Evolutionary conservation across 35 echinoderm and acorn worm genomes (phyloP).

Genomic region (Lytechinus pictus): DNA sequence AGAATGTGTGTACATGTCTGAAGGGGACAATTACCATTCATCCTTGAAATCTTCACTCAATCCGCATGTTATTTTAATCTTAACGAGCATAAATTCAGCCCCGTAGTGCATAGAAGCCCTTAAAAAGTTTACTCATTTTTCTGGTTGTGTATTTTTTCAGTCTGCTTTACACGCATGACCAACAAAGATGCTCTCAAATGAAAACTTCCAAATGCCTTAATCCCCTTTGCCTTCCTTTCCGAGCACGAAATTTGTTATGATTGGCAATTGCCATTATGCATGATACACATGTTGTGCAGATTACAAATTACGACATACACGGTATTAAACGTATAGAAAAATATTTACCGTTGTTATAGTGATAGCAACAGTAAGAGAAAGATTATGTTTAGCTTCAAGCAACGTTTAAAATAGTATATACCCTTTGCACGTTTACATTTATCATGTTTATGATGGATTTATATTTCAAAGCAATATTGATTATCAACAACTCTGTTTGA

Average conservation of each 20-base stretch:
- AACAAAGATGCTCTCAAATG: neutral
- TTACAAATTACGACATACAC: no score
- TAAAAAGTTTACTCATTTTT: neutral
- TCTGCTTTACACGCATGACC: neutral
- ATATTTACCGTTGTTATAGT: no score
- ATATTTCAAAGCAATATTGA: neutral
- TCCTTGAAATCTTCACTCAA: neutral
- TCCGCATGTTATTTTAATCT: neutral
- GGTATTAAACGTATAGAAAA: no score
- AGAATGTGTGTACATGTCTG: no score
- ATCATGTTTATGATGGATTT: neutral
- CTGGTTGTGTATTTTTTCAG: neutral
- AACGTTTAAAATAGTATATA: neutral
- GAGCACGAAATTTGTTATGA: no score
- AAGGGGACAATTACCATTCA: neutral
- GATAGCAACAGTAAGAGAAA: neutral
- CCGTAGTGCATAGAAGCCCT: neutral
- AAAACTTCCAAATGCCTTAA: neutral
- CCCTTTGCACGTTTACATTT: neutral
- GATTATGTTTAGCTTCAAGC: neutral
- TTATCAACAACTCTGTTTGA: neutral
- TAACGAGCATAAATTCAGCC: neutral
- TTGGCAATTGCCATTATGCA: no score
- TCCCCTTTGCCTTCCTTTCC: no score
- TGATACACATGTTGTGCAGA: no score